These are phyloP conservation scores for Anneissia japonica DNA, from an alignment of 35 echinoderm and acorn worm genomes.

Conservation along the genomic window DNA sequence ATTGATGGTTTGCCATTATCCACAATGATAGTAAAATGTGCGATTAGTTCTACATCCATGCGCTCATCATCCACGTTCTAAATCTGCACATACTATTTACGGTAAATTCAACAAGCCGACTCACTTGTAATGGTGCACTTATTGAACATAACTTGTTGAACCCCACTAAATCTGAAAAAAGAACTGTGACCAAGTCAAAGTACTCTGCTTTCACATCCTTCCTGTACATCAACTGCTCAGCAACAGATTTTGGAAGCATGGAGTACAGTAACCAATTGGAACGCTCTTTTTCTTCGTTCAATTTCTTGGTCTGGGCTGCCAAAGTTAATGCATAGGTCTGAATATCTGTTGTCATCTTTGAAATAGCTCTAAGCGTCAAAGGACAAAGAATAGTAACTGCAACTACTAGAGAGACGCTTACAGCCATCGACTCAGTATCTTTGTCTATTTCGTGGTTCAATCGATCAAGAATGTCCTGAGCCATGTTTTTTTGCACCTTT, in stretches of 20 bases:
- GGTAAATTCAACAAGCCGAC: background rate
- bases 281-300: constrained; percentile 47
- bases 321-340: constrained; percentile 63
- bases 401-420: constrained; percentile 55
- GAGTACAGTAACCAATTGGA: constrained; percentile 47
- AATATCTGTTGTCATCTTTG: constrained; percentile 50
- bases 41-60: too few relatives aligned
- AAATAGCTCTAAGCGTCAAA: constrained; percentile 40
- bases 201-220: constrained; percentile 14
- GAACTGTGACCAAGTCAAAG: constrained; percentile 24
- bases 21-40: too few relatives aligned
- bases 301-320: constrained; percentile 50
- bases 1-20: too few relatives aligned
- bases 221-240: constrained; percentile 34
- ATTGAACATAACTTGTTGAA: constrained; percentile 31
- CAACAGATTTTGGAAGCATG: constrained; percentile 42
- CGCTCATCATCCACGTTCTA: too few relatives aligned
- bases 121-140: constrained; percentile 49
- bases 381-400: constrained; percentile 54
- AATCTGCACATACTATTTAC: too few relatives aligned
- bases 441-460: constrained; percentile 53
- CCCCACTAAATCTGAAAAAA: constrained; percentile 55
- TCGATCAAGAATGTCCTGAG: constrained; percentile 28
- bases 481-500: constrained; percentile 59
- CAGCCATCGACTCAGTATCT: constrained; percentile 51